A percentile compares a stretch with the other conserved stretches of the same genome.
These are phyloP conservation scores for Pristiophorus japonicus DNA, from an alignment of 2,113 vertebrate genomes.

Conservation along the genomic window DNA sequence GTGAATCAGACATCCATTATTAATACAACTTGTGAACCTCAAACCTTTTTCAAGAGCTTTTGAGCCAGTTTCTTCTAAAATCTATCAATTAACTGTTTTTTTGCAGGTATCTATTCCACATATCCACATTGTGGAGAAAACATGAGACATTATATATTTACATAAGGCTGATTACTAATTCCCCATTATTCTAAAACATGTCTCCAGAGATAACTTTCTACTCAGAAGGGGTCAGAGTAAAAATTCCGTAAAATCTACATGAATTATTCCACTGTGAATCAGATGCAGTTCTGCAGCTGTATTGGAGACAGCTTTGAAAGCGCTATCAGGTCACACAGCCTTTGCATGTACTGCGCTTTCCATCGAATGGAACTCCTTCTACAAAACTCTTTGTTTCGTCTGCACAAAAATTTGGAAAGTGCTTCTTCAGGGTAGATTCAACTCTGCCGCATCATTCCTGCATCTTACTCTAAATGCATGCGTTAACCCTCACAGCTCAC, in stretches of 20 bases:
- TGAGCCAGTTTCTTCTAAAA: background rate
- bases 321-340: background rate
- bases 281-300: background rate
- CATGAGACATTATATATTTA: background rate
- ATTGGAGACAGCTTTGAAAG: background rate
- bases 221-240: background rate
- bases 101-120: background rate
- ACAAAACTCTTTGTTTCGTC: background rate
- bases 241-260: background rate
- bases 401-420: background rate
- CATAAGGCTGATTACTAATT: background rate
- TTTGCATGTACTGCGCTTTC: background rate
- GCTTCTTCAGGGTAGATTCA: background rate
- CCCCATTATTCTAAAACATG: background rate
- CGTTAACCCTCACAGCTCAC: background rate
- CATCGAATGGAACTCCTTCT: background rate
- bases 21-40: background rate
- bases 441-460: background rate
- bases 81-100: background rate
- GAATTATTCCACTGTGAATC: background rate
- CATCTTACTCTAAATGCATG: background rate
- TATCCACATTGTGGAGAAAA: background rate
- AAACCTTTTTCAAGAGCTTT: background rate
- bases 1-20: no score
- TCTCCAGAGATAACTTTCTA: background rate